These are phyloP conservation scores for Dasypus novemcinctus DNA, from an alignment of 2,113 vertebrate species.

Conservation along the genomic window DNA sequence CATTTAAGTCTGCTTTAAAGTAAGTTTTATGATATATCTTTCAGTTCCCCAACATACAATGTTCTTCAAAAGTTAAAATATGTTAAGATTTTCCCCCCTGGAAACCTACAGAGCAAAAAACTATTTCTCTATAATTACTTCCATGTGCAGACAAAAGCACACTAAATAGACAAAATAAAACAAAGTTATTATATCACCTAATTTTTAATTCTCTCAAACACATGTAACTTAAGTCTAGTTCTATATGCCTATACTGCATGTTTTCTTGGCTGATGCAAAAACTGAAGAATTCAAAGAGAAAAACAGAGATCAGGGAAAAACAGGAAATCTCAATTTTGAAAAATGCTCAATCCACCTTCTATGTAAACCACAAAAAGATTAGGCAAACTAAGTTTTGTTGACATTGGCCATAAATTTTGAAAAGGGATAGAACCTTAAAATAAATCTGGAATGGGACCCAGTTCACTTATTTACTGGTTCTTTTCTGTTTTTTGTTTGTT, in stretches of 20 bases:
- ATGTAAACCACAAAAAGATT: slow-evolving; percentile 71
- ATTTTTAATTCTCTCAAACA: slow-evolving; percentile 20
- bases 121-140: not conserved
- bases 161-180: not conserved
- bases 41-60: not conserved
- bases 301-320: slow-evolving; percentile 72
- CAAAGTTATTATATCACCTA: not conserved
- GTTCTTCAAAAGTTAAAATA: slow-evolving; percentile 13
- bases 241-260: not conserved
- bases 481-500: not conserved
- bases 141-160: not conserved
- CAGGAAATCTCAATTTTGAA: slow-evolving; percentile 72
- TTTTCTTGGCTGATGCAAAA: slow-evolving; percentile 54
- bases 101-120: slow-evolving; percentile 5
- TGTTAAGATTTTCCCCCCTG: not conserved
- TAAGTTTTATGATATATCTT: not conserved
- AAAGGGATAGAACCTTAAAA: slow-evolving; percentile 62
- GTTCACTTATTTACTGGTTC: slow-evolving; percentile 14
- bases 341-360: slow-evolving; percentile 67
- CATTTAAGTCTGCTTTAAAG: not conserved
- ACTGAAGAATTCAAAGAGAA: slow-evolving; percentile 65
- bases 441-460: slow-evolving; percentile 53
- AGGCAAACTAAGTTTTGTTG: slow-evolving; percentile 72
- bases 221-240: not conserved
- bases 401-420: slow-evolving; percentile 59